Evolutionary conservation across 1,140 invertebrate genomes (phyloP).

Genomic region (Rhyzopertha dominica): DNA sequence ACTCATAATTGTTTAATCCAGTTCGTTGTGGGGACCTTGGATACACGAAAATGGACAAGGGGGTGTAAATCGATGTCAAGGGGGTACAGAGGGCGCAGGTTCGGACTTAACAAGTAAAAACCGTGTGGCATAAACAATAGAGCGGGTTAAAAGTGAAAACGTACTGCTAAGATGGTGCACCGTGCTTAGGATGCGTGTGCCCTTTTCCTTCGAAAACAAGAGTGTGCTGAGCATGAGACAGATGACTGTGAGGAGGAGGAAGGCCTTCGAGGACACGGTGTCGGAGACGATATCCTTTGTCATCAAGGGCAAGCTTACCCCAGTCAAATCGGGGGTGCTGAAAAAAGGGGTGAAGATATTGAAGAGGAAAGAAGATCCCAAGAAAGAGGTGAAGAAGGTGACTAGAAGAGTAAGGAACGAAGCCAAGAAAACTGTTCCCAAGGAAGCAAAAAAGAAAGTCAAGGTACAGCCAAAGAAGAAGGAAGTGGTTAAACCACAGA

Average conservation of each 20-base stretch:
- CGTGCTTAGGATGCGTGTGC: too few relatives aligned
- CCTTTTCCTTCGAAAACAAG: too few relatives aligned
- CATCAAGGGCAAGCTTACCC: constrained; percentile 42
- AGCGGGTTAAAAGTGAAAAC: too few relatives aligned
- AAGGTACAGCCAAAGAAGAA: constrained; percentile 12
- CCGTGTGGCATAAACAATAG: too few relatives aligned
- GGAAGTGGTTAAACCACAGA: constrained; percentile 1
- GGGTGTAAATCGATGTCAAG: constrained; percentile 41
- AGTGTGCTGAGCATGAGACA: constrained; percentile 33
- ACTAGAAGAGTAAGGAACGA: constrained; percentile 2
- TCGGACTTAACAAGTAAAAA: constrained; percentile 6
- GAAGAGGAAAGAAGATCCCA: neutral
- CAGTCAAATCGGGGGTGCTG: constrained; percentile 33
- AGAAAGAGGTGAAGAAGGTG: constrained; percentile 8
- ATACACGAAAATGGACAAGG: constrained; percentile 40
- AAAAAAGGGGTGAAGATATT: neutral
- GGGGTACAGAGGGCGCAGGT: constrained; percentile 37
- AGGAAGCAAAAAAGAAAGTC: constrained; percentile 12
- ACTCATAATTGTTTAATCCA: too few relatives aligned
- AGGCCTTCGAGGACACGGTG: constrained; percentile 36
- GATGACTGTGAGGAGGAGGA: constrained; percentile 35
- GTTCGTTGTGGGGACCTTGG: too few relatives aligned
- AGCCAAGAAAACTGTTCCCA: constrained; percentile 14
- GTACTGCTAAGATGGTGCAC: too few relatives aligned
- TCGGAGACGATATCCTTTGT: constrained; percentile 43